Conservation (phyloP, 2,888 invertebrate genomes). For the Hesperia comma region DNA sequence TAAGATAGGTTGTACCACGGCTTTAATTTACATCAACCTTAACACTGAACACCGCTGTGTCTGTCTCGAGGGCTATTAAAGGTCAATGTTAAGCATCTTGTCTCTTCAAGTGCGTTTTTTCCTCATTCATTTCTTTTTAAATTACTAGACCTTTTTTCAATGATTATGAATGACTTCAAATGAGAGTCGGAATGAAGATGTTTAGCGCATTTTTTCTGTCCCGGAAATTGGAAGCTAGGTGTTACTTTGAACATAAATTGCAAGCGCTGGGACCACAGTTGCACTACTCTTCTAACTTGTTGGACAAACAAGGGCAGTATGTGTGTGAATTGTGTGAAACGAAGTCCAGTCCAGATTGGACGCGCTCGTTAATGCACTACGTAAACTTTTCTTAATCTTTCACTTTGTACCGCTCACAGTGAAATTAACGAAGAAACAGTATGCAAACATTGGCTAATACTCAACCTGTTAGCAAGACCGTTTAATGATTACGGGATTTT, state of each 20-base stretch:
- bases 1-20: constrained; percentile 73
- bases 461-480: constrained; percentile 60
- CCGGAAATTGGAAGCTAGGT: constrained; percentile 21
- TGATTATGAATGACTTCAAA: constrained; percentile 39
- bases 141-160: neutral
- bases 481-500: constrained; percentile 42
- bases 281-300: constrained; percentile 65
- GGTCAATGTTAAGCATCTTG: constrained; percentile 53
- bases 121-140: neutral
- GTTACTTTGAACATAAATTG: constrained; percentile 39
- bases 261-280: constrained; percentile 63
- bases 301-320: constrained; percentile 62
- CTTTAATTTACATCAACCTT: constrained; percentile 78
- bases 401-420: constrained; percentile 75
- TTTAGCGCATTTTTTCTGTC: neutral
- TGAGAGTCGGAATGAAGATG: neutral
- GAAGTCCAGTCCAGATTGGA: constrained; percentile 69
- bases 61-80: constrained; percentile 60
- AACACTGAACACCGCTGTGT: constrained; percentile 55
- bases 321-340: constrained; percentile 71
- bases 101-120: neutral
- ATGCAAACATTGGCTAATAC: constrained; percentile 62
- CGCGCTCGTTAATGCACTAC: constrained; percentile 64
- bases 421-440: constrained; percentile 73
- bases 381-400: constrained; percentile 76